Conservation (phyloP, 2,797 vertebrate species). For the Caiman crocodilus region DNA sequence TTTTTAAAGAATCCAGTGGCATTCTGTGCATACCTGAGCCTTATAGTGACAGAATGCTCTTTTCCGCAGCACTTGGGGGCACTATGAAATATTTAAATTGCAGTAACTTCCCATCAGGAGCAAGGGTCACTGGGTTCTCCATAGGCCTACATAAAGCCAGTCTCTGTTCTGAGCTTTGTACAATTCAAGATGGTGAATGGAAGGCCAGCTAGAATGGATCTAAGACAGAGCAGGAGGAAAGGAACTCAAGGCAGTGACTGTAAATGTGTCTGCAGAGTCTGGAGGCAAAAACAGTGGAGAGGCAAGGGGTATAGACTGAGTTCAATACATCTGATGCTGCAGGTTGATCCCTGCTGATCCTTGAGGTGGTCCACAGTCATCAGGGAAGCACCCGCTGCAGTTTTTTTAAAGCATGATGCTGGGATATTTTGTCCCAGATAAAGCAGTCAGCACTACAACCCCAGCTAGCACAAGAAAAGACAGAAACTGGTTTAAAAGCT, state of each 20-base stretch:
- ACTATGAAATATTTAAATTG: not conserved
- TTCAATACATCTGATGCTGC: not conserved
- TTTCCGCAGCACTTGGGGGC: not conserved
- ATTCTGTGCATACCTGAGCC: not conserved
- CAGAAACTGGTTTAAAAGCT: no score
- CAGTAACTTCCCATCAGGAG: not conserved
- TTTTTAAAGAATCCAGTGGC: not conserved
- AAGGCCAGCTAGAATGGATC: not conserved
- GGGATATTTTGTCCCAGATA: not conserved
- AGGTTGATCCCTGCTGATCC: not conserved
- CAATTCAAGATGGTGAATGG: not conserved
- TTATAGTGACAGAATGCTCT: not conserved
- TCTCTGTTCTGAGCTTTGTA: not conserved
- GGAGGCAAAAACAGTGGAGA: not conserved
- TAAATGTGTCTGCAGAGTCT: not conserved
- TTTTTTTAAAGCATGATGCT: not conserved
- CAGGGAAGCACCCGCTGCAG: not conserved
- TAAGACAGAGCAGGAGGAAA: not conserved
- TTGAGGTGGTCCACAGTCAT: not conserved
- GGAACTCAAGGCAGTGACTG: not conserved
- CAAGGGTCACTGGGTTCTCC: not conserved
- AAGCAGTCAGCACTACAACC: not conserved
- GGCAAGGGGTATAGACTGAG: not conserved
- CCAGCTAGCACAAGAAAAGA: not conserved
- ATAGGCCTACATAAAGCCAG: not conserved